Evolutionary conservation across 2,888 invertebrate species (phyloP), one percentile per base, ranked within the genome.

Genomic region (Temnothorax rugatulus): DNA sequence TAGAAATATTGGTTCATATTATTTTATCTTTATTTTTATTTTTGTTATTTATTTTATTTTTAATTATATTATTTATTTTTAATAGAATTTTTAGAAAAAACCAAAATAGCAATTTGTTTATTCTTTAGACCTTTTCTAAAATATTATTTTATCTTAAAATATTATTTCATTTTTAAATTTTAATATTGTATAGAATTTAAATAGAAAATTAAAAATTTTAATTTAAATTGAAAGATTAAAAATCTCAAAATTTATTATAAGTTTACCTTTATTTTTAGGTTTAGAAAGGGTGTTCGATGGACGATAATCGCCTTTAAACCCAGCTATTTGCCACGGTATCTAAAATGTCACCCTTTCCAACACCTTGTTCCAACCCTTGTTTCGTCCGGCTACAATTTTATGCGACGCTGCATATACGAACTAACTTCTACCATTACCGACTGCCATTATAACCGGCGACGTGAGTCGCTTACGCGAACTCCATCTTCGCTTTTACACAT

Each of bases 381-480:
- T 50, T 21, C 13, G 9, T 59, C 13, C n/a, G 59, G 13, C 74
- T 44, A 34, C 15, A 64, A 63, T 34, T 76, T 76, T 76, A 76
- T 50, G 63, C 63, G 34, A 75, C 18, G 15, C 38, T 52, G 75
- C 52, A 38, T 76, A 52, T 13, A 76, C 63, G 21, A 63, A 3
- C 47, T 61, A 76, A 76, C 75, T 76, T 76, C 50, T 15, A 50
- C 21, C 38, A 38, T 76, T 76, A 64, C 38, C 25, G 50, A 64
- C 50, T 64, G 50, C 52, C 50, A 76, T 76, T 76, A 76, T 76
- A 63, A 15, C 50, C 63, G 21, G 11, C 50, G 63, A 76, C 75
- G 38, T 76, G 75, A 64, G 63, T 50, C 18, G 75, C 50, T 64
- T 64, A 64, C 38, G 50, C 63, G 63, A 76, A 63, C 47, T 76